Conservation (phyloP, 2,113 vertebrate genomes). For the Hemibagrus wyckioides region DNA sequence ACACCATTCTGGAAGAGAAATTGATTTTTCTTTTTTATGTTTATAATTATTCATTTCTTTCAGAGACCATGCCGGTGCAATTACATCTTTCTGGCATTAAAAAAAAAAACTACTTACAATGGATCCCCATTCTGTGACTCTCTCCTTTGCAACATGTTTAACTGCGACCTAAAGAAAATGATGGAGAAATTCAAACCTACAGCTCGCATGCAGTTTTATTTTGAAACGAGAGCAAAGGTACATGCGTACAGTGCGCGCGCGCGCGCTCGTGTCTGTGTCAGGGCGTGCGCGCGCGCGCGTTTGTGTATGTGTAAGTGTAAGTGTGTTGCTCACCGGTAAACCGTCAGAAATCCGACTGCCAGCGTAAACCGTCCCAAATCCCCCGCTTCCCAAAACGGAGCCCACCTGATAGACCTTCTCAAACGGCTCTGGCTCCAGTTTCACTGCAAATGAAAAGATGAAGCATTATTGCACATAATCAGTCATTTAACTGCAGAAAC, state of each 20-base stretch:
- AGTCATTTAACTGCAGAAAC: neutral
- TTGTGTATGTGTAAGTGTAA: neutral
- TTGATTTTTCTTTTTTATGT: neutral
- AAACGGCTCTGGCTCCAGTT: constrained; percentile 88
- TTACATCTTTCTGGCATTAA: neutral
- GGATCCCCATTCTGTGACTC: constrained; percentile 91
- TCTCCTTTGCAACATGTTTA: constrained; percentile 90
- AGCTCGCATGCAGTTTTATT: neutral
- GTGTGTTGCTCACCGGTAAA: constrained; percentile 76
- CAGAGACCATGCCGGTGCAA: neutral
- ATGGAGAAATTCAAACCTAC: neutral
- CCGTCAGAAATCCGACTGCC: constrained; percentile 87
- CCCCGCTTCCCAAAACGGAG: constrained; percentile 89
- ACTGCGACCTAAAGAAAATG: constrained; percentile 83
- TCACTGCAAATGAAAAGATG: constrained; percentile 70
- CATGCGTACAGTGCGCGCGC: neutral
- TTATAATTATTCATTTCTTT: neutral
- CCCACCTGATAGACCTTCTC: constrained; percentile 94
- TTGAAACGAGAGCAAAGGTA: neutral
- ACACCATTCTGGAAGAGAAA: constrained; percentile 74
- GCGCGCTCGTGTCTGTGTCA: neutral
- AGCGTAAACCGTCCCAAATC: constrained; percentile 93
- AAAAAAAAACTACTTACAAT: constrained; percentile 77
- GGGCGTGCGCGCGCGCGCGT: neutral
- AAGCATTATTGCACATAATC: neutral